These are phyloP conservation scores for Parasteatoda tepidariorum DNA, from an alignment of 1,140 invertebrate genomes.

Conservation along the genomic window DNA sequence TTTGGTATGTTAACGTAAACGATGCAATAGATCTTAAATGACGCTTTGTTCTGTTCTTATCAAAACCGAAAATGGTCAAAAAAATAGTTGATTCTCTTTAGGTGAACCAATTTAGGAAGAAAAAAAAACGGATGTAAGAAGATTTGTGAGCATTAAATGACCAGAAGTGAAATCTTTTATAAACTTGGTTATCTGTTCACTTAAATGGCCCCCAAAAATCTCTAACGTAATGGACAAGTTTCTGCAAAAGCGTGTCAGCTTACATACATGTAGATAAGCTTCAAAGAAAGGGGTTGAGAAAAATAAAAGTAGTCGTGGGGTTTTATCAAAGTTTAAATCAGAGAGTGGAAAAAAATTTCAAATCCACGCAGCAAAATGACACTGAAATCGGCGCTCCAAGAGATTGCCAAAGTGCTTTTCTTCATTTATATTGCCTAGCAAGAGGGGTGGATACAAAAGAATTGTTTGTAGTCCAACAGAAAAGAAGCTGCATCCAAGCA, in stretches of 20 bases:
- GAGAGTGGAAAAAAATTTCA: slow-evolving; percentile 48
- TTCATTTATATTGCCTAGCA: slow-evolving; percentile 45
- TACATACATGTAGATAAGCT: slow-evolving; percentile 55
- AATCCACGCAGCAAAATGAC: slow-evolving; percentile 49
- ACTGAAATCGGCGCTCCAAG: slow-evolving; percentile 50
- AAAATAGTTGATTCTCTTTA: background rate
- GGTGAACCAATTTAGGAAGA: background rate
- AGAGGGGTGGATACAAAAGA: background rate
- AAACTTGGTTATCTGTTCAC: slow-evolving; percentile 23
- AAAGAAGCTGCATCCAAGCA: slow-evolving; percentile 54
- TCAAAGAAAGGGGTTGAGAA: slow-evolving; percentile 19
- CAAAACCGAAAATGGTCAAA: background rate
- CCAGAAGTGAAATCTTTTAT: slow-evolving; percentile 3
- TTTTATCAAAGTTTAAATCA: slow-evolving; percentile 60
- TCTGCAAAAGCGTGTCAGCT: slow-evolving; percentile 33
- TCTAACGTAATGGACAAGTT: slow-evolving; percentile 37
- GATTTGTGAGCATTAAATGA: slow-evolving; percentile 28
- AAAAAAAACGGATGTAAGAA: background rate
- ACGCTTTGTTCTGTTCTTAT: too few species aligned
- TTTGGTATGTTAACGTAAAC: too few species aligned
- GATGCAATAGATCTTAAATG: too few species aligned
- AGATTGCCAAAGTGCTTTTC: slow-evolving; percentile 56
- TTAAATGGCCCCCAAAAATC: slow-evolving; percentile 22
- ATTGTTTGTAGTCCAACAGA: slow-evolving; percentile 50
- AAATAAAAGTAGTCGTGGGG: slow-evolving; percentile 35